Conservation (phyloP, 2,888 invertebrate species). For the Melanophora roralis region DNA sequence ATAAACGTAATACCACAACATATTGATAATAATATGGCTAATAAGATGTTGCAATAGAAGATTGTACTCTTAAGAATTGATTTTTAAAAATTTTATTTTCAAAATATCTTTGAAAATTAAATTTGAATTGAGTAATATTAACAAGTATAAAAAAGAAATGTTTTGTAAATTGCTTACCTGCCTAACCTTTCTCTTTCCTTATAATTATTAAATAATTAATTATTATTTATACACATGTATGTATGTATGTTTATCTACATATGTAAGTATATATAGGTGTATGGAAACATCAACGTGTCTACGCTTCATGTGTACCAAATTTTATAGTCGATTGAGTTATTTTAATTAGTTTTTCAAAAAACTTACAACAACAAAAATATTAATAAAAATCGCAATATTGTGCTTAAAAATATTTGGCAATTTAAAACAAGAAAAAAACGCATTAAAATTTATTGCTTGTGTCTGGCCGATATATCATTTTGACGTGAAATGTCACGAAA, state of each 20-base stretch:
- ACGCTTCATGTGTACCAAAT: not conserved
- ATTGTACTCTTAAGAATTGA: too few relatives aligned
- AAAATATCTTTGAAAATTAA: too few relatives aligned
- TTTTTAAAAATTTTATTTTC: too few relatives aligned
- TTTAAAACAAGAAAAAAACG: slow-evolving; percentile 64
- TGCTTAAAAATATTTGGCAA: slow-evolving; percentile 55
- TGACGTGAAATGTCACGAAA: slow-evolving; percentile 75
- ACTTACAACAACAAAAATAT: slow-evolving; percentile 36
- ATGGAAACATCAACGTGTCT: too few relatives aligned
- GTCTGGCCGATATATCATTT: slow-evolving; percentile 76
- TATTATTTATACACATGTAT: not conserved
- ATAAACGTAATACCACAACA: too few relatives aligned
- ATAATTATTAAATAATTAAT: too few relatives aligned
- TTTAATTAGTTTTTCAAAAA: slow-evolving; percentile 38
- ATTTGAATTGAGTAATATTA: too few relatives aligned
- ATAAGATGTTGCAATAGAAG: too few relatives aligned
- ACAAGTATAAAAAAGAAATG: too few relatives aligned
- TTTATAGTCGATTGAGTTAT: not conserved
- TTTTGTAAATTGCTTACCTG: not conserved
- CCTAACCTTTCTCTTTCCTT: not conserved
- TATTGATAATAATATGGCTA: too few relatives aligned
- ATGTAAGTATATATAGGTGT: not conserved
- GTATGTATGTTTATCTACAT: not conserved
- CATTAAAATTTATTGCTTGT: slow-evolving; percentile 76
- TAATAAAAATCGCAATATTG: slow-evolving; percentile 6